These are phyloP conservation scores for Epirrita christyi DNA, from an alignment of 2,888 invertebrate species.

Conservation along the genomic window DNA sequence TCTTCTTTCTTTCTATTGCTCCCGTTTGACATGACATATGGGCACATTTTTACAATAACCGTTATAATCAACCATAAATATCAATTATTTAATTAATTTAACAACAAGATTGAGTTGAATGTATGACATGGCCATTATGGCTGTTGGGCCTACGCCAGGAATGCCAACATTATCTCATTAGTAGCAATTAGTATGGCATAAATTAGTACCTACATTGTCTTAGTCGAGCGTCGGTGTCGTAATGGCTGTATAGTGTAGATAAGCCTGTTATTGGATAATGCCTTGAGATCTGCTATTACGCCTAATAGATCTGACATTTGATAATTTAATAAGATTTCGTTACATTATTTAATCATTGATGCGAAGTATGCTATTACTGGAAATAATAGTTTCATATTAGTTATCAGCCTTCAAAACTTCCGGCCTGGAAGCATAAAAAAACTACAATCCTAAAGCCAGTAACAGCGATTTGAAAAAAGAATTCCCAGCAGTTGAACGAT, in stretches of 20 bases:
- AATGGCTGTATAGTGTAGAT: constrained; percentile 31
- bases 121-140: constrained; percentile 36
- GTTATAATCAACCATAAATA: constrained; percentile 2
- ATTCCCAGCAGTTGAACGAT: constrained; percentile 49
- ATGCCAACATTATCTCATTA: constrained; percentile 69
- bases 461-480: constrained; percentile 36
- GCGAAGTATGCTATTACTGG: neutral
- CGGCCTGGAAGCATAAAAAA: neutral
- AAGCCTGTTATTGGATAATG: constrained; percentile 27
- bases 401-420: neutral
- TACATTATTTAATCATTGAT: constrained; percentile 35
- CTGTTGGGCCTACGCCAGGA: constrained; percentile 62
- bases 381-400: constrained; percentile 1
- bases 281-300: constrained; percentile 33
- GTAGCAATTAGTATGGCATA: constrained; percentile 74
- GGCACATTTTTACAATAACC: neutral
- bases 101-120: constrained; percentile 27
- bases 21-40: no score
- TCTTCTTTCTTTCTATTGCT: no score
- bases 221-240: constrained; percentile 47
- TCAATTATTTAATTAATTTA: constrained; percentile 31
- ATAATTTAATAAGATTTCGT: constrained; percentile 36
- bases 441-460: constrained; percentile 25
- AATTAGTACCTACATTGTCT: constrained; percentile 61
- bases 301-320: constrained; percentile 37